Evolutionary conservation across 2,797 vertebrate species (phyloP), one percentile per base, ranked within the genome.

Genomic region (Tinamus major): DNA sequence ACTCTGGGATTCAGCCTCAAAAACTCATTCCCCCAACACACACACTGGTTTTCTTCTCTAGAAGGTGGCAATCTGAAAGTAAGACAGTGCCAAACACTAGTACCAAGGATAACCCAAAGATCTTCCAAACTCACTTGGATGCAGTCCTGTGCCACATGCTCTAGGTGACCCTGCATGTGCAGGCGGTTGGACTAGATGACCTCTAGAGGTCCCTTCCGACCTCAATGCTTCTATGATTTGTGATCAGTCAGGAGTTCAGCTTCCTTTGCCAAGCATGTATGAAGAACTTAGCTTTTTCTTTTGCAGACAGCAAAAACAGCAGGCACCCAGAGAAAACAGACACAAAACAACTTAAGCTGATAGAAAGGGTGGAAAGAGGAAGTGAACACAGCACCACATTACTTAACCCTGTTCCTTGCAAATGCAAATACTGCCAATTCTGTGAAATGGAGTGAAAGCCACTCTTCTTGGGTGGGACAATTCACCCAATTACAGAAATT

Each of bases 381-480:
- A 90, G 61, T 64, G 8, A 85, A 56, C 70, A 56, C 67, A 91
- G 83, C 67, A 91, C 44, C 2, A 4, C 29, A 5, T 56, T 59
- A 72, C 13, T 62, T 63, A 64, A 9, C 68, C 61, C 7, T 35
- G 85, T 68, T 58, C 0, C 72, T 85, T 65, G 64, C 18, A 79
- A 62, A 80, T 37, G 42, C 42, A 92, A 85, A 93, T 51, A 77
- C 6, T 1, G 83, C 59, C 64, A 61, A 71, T 82, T 90, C 84
- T 85, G 95, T 81, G 77, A 24, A 90, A 79, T 89, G 77, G 51
- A 86, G 86, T 78, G 75, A n/a, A n/a, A 79, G 78, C 68, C 26
- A 6, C 3, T 27, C 31, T 7, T 35, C 21, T 59, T 23, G n/a
- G 19, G 33, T 2, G 14, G 10, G 13, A 27, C 35, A 90, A 48